Evolutionary conservation across 2,797 vertebrate species (phyloP), one percentile per base, ranked within the genome.

Genomic region (Scleropages formosus): DNA sequence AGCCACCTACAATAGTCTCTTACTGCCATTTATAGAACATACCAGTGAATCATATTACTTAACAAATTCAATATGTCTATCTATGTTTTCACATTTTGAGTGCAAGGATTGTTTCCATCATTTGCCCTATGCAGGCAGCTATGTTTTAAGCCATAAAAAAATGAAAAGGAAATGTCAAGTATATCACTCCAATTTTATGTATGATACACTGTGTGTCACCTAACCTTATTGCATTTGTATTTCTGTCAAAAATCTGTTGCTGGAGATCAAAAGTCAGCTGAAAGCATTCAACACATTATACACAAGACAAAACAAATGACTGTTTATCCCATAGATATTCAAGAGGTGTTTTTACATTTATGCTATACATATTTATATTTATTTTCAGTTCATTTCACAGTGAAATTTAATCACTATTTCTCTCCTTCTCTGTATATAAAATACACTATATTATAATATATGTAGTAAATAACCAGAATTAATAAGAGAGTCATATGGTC

Each of bases 161-260:
- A 53, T 51, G 53, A 71, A 71, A 56, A 27, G 46, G 46, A 71
- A 53, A 71, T 53, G 68, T 71, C 68, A 71, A 56, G 15, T 56
- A 56, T 26, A 71, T 71, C 68, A 53, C 56, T 71, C 68, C 51
- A 56, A 68, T 53, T 56, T 70, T 70, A 68, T 56, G 51, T 71
- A 18, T 51, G 27, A 71, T 56, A 71, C 56, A 56, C 68, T 56
- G 47, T 24, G 67, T 56, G 68, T 71, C 47, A 53, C 8, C 18
- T 2, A 46, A 22, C 44, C 67, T 71, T 56, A 13, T 24, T 58
- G 24, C 68, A 58, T 71, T 26, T 71, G 15, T 71, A 53, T 71
- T 53, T 24, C 68, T 71, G 68, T 56, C 49, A 71, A 71, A 71
- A 71, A 71, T 11, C 31, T 65, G 8, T 39, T 71, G 22, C 71